phyloP scores from a whole-genome alignment of 1,140 invertebrate species.

The Cotesia glomerata region DNA sequence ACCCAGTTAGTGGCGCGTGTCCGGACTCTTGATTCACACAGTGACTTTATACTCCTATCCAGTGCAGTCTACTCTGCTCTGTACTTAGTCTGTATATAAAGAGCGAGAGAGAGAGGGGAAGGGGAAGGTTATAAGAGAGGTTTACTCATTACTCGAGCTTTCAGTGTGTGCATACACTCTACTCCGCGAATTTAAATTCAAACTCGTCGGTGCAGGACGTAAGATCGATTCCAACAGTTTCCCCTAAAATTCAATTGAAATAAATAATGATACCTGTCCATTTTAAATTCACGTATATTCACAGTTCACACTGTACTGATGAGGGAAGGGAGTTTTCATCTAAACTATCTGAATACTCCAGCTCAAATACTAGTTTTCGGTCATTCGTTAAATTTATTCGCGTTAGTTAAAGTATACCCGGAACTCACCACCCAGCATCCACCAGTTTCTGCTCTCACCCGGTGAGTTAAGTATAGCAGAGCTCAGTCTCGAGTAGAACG shows the following conservation, averaged over 20 bases:
- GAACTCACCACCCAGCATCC: too few relatives aligned
- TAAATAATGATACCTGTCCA: constrained; percentile 15
- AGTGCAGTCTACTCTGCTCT: not conserved
- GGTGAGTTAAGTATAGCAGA: too few relatives aligned
- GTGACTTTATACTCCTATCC: not conserved
- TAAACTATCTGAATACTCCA: not conserved
- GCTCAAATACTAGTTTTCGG: not conserved
- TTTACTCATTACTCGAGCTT: constrained; percentile 50
- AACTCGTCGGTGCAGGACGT: not conserved
- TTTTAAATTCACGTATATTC: constrained; percentile 10
- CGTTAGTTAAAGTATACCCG: not conserved
- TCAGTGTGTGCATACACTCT: not conserved
- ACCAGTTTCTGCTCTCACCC: too few relatives aligned
- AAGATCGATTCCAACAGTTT: constrained; percentile 15
- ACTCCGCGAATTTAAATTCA: not conserved
- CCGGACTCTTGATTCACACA: constrained; percentile 46
- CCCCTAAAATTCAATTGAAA: constrained; percentile 7
- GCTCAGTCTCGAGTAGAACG: not conserved
- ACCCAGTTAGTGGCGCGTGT: constrained; percentile 61
- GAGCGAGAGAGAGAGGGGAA: not conserved
- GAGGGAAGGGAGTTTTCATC: not conserved
- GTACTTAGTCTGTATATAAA: not conserved
- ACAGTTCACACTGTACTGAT: not conserved
- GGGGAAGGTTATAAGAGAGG: constrained; percentile 48
- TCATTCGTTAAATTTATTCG: constrained; percentile 19